phyloP scores from a whole-genome alignment of 2,113 vertebrate species.

The Rostratula benghalensis region DNA sequence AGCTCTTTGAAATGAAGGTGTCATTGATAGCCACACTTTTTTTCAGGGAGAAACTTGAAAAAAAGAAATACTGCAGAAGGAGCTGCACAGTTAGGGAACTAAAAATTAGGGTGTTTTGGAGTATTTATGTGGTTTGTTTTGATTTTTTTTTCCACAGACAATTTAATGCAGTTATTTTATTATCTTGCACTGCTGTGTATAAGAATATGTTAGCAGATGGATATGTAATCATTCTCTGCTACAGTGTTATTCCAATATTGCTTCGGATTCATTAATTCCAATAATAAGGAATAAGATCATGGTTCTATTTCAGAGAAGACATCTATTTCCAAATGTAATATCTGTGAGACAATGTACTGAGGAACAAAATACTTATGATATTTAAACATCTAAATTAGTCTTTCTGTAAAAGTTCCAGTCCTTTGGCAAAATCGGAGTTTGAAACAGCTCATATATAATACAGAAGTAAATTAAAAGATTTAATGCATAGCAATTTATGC shows the following conservation, averaged over 20 bases:
- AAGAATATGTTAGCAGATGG: background rate
- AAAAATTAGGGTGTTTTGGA: background rate
- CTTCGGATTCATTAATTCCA: background rate
- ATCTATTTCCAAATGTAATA: background rate
- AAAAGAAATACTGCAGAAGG: background rate
- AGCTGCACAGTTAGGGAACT: accelerated
- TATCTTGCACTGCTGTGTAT: background rate
- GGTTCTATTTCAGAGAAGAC: background rate
- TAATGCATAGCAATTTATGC: background rate
- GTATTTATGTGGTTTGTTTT: background rate
- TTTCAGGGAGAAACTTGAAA: background rate
- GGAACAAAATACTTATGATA: background rate
- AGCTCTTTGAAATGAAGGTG: background rate
- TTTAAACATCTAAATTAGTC: background rate
- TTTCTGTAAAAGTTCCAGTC: background rate
- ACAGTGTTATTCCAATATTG: background rate
- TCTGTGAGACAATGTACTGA: background rate
- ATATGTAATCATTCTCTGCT: background rate
- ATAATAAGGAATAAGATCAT: background rate
- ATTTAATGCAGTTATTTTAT: background rate
- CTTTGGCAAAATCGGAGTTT: background rate
- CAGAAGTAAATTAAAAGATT: background rate
- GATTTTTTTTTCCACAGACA: background rate
- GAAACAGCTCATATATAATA: background rate
- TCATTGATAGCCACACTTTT: background rate